phyloP scores from a whole-genome alignment of 2,797 vertebrate species.

The Tolypeutes matacus region DNA sequence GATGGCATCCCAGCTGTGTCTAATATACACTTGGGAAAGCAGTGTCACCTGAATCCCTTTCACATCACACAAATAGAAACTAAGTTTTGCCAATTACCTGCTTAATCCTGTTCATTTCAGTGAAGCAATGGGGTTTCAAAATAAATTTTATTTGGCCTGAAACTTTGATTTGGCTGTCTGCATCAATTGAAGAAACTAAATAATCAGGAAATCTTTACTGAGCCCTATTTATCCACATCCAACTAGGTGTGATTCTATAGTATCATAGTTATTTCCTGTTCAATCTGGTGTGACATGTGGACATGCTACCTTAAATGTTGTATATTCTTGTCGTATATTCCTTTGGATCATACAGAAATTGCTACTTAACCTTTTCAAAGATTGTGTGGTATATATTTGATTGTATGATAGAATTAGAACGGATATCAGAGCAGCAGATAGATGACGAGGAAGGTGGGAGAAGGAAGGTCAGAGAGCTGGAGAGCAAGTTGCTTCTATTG shows the following conservation, averaged over 20 bases:
- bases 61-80: slow-evolving; percentile 67
- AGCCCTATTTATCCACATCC: background rate
- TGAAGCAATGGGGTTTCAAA: slow-evolving; percentile 66
- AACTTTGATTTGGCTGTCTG: slow-evolving; percentile 64
- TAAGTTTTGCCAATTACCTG: slow-evolving; percentile 75
- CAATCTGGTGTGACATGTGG: background rate
- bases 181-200: slow-evolving; percentile 4
- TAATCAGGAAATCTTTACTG: slow-evolving; percentile 46
- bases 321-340: background rate
- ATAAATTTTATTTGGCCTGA: slow-evolving; percentile 68
- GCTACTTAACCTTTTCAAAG: background rate
- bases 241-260: background rate
- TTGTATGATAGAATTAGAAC: background rate
- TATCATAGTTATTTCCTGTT: background rate
- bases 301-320: background rate
- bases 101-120: slow-evolving; percentile 76
- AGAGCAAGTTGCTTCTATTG: background rate
- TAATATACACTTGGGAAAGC: slow-evolving; percentile 71
- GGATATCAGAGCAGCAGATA: background rate
- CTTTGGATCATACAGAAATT: background rate
- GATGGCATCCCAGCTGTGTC: slow-evolving; percentile 80
- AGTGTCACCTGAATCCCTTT: slow-evolving; percentile 66
- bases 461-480: background rate
- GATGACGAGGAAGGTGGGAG: background rate
- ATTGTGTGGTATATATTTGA: background rate